A percentile compares a stretch with the other conserved stretches of the same genome.
These are phyloP conservation scores for Equus quagga DNA, from an alignment of 2,113 vertebrate species.

Conservation along the genomic window DNA sequence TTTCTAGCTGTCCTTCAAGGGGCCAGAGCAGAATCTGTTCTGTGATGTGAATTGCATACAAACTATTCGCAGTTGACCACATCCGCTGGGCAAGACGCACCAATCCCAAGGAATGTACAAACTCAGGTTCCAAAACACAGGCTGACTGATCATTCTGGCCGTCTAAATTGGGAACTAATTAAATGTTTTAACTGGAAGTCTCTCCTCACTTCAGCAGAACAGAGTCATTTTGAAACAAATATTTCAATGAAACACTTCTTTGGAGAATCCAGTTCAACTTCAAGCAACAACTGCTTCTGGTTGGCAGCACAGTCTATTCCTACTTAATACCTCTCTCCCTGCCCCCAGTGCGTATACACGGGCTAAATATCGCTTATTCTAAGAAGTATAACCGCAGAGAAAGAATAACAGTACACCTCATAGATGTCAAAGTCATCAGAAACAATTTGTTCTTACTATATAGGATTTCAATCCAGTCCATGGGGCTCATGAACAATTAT, in stretches of 20 bases:
- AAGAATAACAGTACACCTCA: constrained; percentile 2
- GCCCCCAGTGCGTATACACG: neutral
- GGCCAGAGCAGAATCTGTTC: constrained; percentile 49
- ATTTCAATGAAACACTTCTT: constrained; percentile 73
- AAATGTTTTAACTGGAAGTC: constrained; percentile 80
- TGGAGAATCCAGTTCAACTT: constrained; percentile 46
- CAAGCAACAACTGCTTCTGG: constrained; percentile 58
- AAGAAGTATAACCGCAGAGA: constrained; percentile 36
- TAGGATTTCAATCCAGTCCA: constrained; percentile 29
- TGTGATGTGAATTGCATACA: constrained; percentile 53
- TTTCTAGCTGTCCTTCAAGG: neutral
- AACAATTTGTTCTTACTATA: constrained; percentile 26
- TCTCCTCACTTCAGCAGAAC: constrained; percentile 69
- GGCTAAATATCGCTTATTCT: neutral
- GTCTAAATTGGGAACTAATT: constrained; percentile 80
- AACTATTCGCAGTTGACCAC: constrained; percentile 68
- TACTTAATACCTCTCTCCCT: neutral
- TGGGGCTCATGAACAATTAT: neutral
- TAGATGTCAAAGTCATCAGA: neutral
- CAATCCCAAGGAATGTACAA: constrained; percentile 79
- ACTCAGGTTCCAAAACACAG: constrained; percentile 71
- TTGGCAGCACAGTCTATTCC: neutral
- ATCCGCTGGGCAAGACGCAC: constrained; percentile 68
- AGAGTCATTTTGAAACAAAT: constrained; percentile 71
- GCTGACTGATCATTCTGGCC: constrained; percentile 74